phyloP scores from a whole-genome alignment of 2,888 invertebrate species.

The Rotaria magnacalcarata region DNA sequence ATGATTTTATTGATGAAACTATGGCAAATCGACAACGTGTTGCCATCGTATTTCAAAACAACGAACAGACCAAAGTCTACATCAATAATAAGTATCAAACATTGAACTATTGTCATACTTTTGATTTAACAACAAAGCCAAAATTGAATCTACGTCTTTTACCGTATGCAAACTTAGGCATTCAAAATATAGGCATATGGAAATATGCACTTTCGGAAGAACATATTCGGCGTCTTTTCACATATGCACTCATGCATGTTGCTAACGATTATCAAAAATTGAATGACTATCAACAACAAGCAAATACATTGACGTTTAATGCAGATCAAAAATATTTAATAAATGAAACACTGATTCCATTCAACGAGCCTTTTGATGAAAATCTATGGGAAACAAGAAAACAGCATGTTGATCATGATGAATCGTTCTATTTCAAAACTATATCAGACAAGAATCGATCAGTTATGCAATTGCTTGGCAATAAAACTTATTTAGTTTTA shows the following conservation, averaged over 20 bases:
- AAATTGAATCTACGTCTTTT: neutral
- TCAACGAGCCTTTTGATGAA: neutral
- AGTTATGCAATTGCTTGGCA: neutral
- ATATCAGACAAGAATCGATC: neutral
- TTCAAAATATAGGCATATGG: neutral
- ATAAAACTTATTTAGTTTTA: neutral
- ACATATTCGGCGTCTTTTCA: neutral
- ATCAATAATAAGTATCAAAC: neutral
- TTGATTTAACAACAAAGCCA: neutral
- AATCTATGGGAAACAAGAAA: neutral
- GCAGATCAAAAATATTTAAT: neutral
- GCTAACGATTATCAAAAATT: neutral
- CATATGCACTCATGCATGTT: neutral
- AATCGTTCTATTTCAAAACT: neutral
- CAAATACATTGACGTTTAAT: neutral
- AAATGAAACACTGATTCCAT: neutral
- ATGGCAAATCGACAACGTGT: neutral
- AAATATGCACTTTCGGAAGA: slow-evolving; percentile 12
- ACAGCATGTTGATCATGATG: neutral
- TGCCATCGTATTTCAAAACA: neutral
- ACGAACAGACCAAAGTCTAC: neutral
- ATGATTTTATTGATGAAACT: neutral
- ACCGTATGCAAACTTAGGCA: neutral
- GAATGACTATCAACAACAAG: neutral
- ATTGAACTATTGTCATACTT: neutral